Evolutionary conservation across 2,888 invertebrate genomes (phyloP), one percentile per base, ranked within the genome.

Genomic region (Luperina testacea): DNA sequence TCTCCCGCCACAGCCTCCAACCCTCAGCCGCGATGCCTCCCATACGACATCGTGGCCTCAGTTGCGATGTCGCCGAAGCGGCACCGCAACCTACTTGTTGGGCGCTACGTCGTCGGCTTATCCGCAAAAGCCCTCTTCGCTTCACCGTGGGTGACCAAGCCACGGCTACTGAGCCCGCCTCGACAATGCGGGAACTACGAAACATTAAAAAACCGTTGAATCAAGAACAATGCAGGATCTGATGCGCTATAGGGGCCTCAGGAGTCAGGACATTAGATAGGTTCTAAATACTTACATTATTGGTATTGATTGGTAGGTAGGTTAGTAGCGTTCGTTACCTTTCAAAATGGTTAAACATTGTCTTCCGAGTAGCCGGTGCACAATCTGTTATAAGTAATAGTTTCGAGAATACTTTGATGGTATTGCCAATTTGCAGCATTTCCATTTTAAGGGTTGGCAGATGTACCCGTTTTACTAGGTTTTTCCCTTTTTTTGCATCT

Each of bases 381-480:
- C 98, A 98, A 91, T 98, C 98, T 24, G 96, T 97, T 70, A 98
- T 97, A 88, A 97, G 97, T 69, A 98, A 97, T 87, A 98, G 97
- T 81, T 98, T 97, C 0, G 98, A 98, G 93, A 98, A 98, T 88
- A 98, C 97, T 77, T 97, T 98, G 0, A 98, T 96, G 80, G 97
- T 97, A 84, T 98, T 98, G 2, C 98, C 98, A 67, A 98, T 97
- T 93, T 98, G 98, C 87, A 98, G 97, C 95, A 98, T 98, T 82
- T 97, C 97, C 8, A 97, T 90, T 20, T 96, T 96, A 2, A 98
- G 90, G 6, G 97, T 97, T 6, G 98, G 97, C 79, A 98, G 96
- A 87, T 97, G 97, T 4, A 97, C 97, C 79, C 98, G 96, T 87
- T 97, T 97, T 24, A 98, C 90, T 90, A 98, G 97, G 1, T 95